A percentile compares a stretch with the other conserved stretches of the same genome.
Evolutionary conservation across 2,888 invertebrate genomes (phyloP).

Genomic region (Drosophila neonasuta): DNA sequence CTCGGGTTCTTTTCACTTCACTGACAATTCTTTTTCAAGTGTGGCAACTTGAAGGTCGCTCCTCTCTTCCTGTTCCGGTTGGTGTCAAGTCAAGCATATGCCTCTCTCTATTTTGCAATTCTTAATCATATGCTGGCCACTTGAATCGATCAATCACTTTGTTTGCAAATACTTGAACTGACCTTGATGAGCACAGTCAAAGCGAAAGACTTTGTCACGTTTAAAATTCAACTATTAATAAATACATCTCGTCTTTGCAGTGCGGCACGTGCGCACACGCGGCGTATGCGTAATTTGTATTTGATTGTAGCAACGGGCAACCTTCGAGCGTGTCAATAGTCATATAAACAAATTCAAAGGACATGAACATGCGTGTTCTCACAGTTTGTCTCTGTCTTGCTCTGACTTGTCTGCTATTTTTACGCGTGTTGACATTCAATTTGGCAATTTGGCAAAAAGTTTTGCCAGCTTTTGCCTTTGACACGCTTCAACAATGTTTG

Average conservation of each 20-base stretch:
- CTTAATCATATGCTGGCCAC: conserved; percentile 9
- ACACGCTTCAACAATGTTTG: conserved; percentile 55
- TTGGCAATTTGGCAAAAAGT: conserved; percentile 74
- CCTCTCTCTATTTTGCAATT: not conserved
- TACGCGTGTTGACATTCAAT: conserved; percentile 79
- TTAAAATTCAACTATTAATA: conserved; percentile 38
- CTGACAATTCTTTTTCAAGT: not conserved
- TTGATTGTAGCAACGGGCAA: conserved; percentile 60
- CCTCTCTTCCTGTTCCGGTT: not conserved
- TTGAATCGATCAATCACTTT: conserved; percentile 60
- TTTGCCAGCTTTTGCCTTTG: conserved; percentile 62
- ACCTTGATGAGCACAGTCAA: conserved; percentile 7
- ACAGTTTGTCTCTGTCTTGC: not conserved
- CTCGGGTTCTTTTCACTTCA: not conserved
- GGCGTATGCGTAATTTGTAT: conserved; percentile 70
- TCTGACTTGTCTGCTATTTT: conserved; percentile 59
- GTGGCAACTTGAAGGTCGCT: not conserved
- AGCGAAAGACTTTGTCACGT: conserved; percentile 10
- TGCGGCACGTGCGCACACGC: conserved; percentile 63
- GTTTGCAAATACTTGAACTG: conserved; percentile 33
- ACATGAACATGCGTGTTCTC: conserved; percentile 57
- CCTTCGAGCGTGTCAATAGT: conserved; percentile 61
- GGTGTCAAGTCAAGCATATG: not conserved
- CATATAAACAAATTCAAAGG: conserved; percentile 73
- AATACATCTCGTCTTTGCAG: conserved; percentile 17